Conservation (phyloP, 2,888 invertebrate species). For the Dusona sp. region DNA sequence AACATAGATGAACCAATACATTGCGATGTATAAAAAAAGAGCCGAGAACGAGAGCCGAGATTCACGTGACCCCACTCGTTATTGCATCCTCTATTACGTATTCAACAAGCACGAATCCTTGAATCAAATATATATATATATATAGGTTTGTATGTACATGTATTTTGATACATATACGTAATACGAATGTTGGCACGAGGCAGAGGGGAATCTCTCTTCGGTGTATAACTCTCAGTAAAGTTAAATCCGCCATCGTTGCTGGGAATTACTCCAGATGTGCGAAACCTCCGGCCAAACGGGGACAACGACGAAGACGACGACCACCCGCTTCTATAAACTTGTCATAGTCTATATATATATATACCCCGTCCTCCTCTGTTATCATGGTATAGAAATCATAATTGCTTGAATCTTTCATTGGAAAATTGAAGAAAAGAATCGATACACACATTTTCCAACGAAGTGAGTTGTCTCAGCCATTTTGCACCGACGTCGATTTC, state of each 20-base stretch:
- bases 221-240: conserved; percentile 33
- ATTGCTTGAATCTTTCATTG: conserved; percentile 64
- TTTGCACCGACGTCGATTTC: neutral
- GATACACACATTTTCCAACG: neutral
- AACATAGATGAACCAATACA: neutral
- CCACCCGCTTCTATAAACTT: conserved; percentile 39
- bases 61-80: conserved; percentile 48
- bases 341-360: conserved; percentile 8
- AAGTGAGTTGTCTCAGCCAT: neutral
- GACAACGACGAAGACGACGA: conserved; percentile 36
- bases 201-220: conserved; percentile 24
- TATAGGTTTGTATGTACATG: neutral
- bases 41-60: neutral
- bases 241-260: conserved; percentile 49
- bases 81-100: conserved; percentile 63
- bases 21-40: neutral
- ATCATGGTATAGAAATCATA: conserved; percentile 46
- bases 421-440: neutral
- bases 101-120: conserved; percentile 64
- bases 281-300: conserved; percentile 46
- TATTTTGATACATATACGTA: conserved; percentile 8
- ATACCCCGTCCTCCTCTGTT: conserved; percentile 8
- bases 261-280: conserved; percentile 69
- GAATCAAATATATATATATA: conserved; percentile 17
- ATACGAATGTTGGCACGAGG: conserved; percentile 50